Conservation (phyloP, 1,140 invertebrate genomes). For the Medauroidea extradentata region DNA sequence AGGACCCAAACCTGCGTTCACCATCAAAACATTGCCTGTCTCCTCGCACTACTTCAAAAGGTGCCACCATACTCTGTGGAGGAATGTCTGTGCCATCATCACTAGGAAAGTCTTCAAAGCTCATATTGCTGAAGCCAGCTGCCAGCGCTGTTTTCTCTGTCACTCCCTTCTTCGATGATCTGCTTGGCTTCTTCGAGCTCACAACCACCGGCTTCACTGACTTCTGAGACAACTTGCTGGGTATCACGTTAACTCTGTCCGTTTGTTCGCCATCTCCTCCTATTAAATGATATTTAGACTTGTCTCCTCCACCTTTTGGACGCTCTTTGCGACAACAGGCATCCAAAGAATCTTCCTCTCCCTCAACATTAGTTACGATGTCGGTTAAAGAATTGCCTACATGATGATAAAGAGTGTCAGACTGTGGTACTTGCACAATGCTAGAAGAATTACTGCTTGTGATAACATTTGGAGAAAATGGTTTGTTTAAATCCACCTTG, state of each 20-base stretch:
- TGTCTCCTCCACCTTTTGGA: slow-evolving; percentile 40
- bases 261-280: slow-evolving; percentile 35
- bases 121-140: slow-evolving; percentile 70
- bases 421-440: not conserved
- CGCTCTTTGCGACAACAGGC: slow-evolving; percentile 45
- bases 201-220: not conserved
- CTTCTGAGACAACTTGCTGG: slow-evolving; percentile 2
- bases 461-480: slow-evolving; percentile 21
- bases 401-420: not conserved
- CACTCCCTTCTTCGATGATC: not conserved
- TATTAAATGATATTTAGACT: slow-evolving; percentile 52
- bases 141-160: slow-evolving; percentile 23
- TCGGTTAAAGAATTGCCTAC: not conserved
- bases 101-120: slow-evolving; percentile 71
- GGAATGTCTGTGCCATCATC: slow-evolving; percentile 49
- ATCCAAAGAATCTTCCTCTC: not conserved
- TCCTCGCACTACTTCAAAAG: slow-evolving; percentile 60
- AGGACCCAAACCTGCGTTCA: slow-evolving; percentile 57
- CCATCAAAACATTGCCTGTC: slow-evolving; percentile 45
- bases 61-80: slow-evolving; percentile 21
- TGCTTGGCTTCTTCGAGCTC: not conserved
- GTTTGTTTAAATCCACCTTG: not conserved
- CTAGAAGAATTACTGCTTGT: slow-evolving; percentile 17
- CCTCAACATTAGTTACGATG: too few species aligned
- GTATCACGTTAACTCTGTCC: not conserved